Base-by-base conservation (phyloP, 2,113 vertebrate genomes). In the Mohoua ochrocephala region DNA sequence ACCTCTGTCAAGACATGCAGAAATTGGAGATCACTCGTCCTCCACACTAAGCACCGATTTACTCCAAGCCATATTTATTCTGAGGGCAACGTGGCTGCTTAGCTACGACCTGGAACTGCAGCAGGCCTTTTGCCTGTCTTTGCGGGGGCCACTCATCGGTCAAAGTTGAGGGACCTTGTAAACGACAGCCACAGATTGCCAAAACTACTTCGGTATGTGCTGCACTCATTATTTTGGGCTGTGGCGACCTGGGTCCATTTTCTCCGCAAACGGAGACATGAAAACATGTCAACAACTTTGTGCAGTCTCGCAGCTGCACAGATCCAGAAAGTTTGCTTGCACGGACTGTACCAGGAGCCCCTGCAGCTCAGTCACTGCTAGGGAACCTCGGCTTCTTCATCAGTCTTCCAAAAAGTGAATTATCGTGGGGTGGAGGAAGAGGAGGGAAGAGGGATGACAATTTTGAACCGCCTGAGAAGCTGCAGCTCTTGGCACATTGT, bases 251-350 rank as follows among this genome's bases (percentile, higher is more conserved):
- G 73, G 17, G 60, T 56, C 89, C 84, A 35, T 92, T 81, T 88
- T 80, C 81, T 75, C 45, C 5, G 0, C 50, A 28, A 94, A 77
- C 2, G 1, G 61, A 84, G 60, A 89, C 82, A 75, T 5, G 0
- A 84, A 93, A 94, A 61, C 63, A 39, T 7, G 39, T 82, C 87
- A 84, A 57, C 61, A 96, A 95, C 89, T 95, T 93, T 27, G 63
- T 39, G 45, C n/a, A 22, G 85, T 69, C 80, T 69, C 6, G 0
- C 88, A 84, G 87, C 84, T 68, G 77, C 84, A 94, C 31, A 47
- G 77, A 74, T 50, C 35, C 54, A 54, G 64, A n/a, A 60, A 93
- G 84, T 93, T 60, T 41, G 31, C 49, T 85, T n/a, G 42, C 4
- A 1, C 1, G 2, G 52, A 70, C 53, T 28, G 35, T 18, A 64